phyloP scores from a whole-genome alignment of 2,797 vertebrate genomes.

The Argentina silus region DNA sequence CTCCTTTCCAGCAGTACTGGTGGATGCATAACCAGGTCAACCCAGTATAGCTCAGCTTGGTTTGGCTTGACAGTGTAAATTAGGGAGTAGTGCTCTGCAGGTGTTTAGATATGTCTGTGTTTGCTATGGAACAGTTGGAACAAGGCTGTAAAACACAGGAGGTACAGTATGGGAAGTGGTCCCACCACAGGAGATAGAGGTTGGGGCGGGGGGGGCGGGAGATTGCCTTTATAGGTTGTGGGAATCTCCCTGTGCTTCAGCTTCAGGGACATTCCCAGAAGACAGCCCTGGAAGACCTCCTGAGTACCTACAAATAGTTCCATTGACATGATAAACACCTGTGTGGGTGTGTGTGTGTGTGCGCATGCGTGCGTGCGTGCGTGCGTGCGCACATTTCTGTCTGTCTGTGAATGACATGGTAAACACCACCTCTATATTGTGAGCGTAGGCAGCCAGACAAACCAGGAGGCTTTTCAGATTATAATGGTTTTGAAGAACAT shows the following conservation, averaged over 20 bases:
- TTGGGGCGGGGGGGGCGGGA: constrained; percentile 28
- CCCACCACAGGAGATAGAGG: constrained; percentile 35
- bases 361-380: constrained; percentile 21
- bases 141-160: constrained; percentile 23
- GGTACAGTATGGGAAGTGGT: constrained; percentile 22
- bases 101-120: constrained; percentile 21
- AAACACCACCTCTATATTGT: too few species aligned
- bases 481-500: too few species aligned
- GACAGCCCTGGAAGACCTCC: constrained; percentile 32
- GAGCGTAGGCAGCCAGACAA: too few species aligned
- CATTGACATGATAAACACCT: constrained; percentile 55
- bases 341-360: constrained; percentile 18
- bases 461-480: too few species aligned
- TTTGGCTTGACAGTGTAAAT: too few species aligned
- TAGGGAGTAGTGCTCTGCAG: not conserved
- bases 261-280: constrained; percentile 75
- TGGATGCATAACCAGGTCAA: too few species aligned
- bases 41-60: too few species aligned
- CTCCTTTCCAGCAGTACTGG: too few species aligned
- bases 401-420: too few species aligned
- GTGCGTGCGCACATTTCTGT: constrained; percentile 46
- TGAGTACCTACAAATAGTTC: constrained; percentile 5
- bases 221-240: constrained; percentile 67
- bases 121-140: constrained; percentile 37
- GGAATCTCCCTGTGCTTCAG: constrained; percentile 71